These are phyloP conservation scores for Bucco capensis DNA, from an alignment of 2,113 vertebrate species.

Conservation along the genomic window DNA sequence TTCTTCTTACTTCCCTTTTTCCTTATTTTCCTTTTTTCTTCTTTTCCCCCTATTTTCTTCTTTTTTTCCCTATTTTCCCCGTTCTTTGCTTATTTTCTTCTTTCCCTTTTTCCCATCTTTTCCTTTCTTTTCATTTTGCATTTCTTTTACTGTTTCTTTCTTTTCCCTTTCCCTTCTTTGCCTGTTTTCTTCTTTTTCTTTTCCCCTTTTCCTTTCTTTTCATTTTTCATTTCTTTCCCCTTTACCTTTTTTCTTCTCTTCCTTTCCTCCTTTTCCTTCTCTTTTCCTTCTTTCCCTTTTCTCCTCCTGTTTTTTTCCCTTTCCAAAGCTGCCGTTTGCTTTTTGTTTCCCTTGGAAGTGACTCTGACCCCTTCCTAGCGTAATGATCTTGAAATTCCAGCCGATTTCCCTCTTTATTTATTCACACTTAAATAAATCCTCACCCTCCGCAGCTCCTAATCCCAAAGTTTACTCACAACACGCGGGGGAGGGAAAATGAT, in stretches of 20 bases:
- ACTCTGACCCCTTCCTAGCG: slow-evolving; percentile 57
- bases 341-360: slow-evolving; percentile 63
- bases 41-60: rapidly evolving
- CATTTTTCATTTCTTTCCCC: too few species aligned
- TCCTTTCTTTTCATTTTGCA: too few species aligned
- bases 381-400: slow-evolving; percentile 63
- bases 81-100: rapidly evolving
- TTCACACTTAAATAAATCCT: too few species aligned
- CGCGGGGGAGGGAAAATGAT: not conserved
- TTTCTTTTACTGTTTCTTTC: too few species aligned
- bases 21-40: not conserved
- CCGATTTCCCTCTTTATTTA: not conserved
- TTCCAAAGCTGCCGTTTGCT: not conserved
- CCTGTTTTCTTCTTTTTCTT: too few species aligned
- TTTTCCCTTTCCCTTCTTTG: too few species aligned
- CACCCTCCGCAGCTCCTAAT: not conserved
- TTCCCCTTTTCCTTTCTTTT: too few species aligned
- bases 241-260: too few species aligned
- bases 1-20: not conserved
- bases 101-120: rapidly evolving
- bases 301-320: too few species aligned
- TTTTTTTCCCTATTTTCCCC: not conserved
- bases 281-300: not conserved
- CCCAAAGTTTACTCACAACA: not conserved
- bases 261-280: rapidly evolving